Base-by-base conservation (phyloP, 2,113 vertebrate species). In the Tachysurus vachellii region DNA sequence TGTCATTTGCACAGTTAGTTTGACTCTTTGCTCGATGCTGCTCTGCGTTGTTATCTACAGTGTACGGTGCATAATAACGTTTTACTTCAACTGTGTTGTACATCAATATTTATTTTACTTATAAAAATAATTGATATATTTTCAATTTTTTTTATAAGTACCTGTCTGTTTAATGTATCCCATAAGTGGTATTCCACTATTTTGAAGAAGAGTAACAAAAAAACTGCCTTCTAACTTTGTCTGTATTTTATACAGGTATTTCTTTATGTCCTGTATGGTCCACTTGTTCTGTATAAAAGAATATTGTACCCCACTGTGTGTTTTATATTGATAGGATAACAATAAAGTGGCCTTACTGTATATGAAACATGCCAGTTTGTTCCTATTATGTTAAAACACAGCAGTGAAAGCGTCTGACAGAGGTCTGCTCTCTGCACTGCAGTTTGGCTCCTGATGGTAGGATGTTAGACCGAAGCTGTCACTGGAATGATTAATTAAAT, bases 401-500 rank as follows among this genome's bases (percentile, higher is more conserved):
- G 82, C 64, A 73, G 68, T 26, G 53, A 8, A 6, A 56, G 82
- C 61, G 13, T 87, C 66, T 84, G 80, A 83, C 80, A 80, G 19
- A 3, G 71, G 42, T 86, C 88, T 83, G 71, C 76, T 83, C 76
- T 80, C 71, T 89, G 61, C 23, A 62, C 26, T 54, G n/a, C 23
- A 47, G 71, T 84, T 62, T 68, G 23, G 36, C 26, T 87, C 75
- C 47, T 73, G 81, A 42, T 62, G 36, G 81, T 54, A 71, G 42
- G 85, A 59, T n/a, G 50, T 54, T 64, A 75, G 53, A 47, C 86
- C 21, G 56, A 42, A 80, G 61, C 88, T 83, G 88, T 86, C 88
- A 84, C 75, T 80, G 54, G 77, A 75, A 87, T 87, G 81, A 84
- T 81, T 81, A 81, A 81, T 81, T 81, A 81, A 80, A 81, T 83